Base-by-base conservation (phyloP, 2,113 vertebrate species). In the Mormyrus iriodes region DNA sequence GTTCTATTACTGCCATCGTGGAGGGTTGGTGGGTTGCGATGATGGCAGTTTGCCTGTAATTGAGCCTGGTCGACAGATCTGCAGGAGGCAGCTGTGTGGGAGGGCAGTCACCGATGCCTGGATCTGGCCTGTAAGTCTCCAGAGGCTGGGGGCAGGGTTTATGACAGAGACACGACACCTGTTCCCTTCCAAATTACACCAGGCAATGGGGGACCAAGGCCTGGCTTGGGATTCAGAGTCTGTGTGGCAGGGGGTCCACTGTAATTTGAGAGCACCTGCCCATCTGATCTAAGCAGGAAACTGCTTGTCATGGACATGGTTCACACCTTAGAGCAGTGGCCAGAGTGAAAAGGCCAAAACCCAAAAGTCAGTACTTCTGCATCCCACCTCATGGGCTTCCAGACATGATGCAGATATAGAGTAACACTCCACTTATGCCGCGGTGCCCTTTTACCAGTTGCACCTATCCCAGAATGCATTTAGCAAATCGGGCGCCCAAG, bases 91-190 rank as follows among this genome's bases (percentile, higher is more conserved):
- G 85, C 85, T 55, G 51, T 49, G 48, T 0, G 5, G 46, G 49
- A 15, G 21, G 24, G n/a, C 49, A 51, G 24, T 51, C 51, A 31
- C 31, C 13, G 31, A 31, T 8, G 21, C 55, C 53, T 61, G 52
- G 86, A 24, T 24, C 35, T 6, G 52, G 39, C 53, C 4, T 65
- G 3, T 44, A 21, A 4, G 8, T 13, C 35, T 19, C 55, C 86
- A 15, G 52, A 58, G 35, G 7, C 31, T 1, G 52, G 39, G 52
- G 19, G 58, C 4, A 8, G 12, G 51, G 27, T 17, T 86, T 48
- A 53, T 31, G n/a, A 51, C n/a, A 42, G 31, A 42, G 49, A 31
- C 93, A 89, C 90, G 91, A 89, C 89, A 91, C 88, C 91, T 94
- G 93, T 91, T 93, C 86, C 90, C 35, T 89, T 89, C 88, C 53